Evolutionary conservation across 2,888 invertebrate species (phyloP), one percentile per base, ranked within the genome.

Genomic region (Caenorhabditis zanzibari): DNA sequence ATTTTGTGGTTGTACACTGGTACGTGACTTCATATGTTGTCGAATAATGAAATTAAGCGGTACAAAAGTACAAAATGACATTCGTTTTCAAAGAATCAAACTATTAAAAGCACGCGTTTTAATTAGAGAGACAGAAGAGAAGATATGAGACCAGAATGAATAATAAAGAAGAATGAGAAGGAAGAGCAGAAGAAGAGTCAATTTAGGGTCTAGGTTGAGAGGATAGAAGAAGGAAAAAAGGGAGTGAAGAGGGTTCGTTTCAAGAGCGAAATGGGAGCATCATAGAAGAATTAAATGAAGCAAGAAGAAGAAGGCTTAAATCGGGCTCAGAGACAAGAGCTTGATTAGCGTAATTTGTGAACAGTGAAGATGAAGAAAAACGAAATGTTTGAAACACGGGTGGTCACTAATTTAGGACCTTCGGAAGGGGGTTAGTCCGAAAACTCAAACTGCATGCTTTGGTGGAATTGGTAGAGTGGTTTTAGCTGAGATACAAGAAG

Each of bases 291-390:
- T 79, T 79, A 79, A 79, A 79, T 64, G 79, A 72, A 79, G 63
- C 77, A 52, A 52, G 32, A 52, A 64, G 52, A n/a, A 54, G 28
- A 64, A 32, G 63, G 56, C 64, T 79, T 71, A 56, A 79, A 79
- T 72, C 79, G 52, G 71, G n/a, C n/a, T 35, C 52, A 63, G 54
- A 32, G 14, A 58, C n/a, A n/a, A 69, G 26, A 68, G 79, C 64
- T 79, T 79, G 71, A 72, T 79, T 71, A 79, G 79, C 56, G 63
- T 71, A 64, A 79, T 79, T 79, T 79, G 52, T 71, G 79, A 79
- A 79, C 79, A 79, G 41, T 63, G 49, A 26, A 32, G 35, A 41
- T 14, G 49, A 24, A 7, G 26, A 56, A 14, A 38, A 38, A 58
- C 1, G n/a, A 38, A 68, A 47, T 64, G 44, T 76, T 58, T 58